phyloP scores from a whole-genome alignment of 2,888 invertebrate species.

The Scrobipalpa atriplicella region DNA sequence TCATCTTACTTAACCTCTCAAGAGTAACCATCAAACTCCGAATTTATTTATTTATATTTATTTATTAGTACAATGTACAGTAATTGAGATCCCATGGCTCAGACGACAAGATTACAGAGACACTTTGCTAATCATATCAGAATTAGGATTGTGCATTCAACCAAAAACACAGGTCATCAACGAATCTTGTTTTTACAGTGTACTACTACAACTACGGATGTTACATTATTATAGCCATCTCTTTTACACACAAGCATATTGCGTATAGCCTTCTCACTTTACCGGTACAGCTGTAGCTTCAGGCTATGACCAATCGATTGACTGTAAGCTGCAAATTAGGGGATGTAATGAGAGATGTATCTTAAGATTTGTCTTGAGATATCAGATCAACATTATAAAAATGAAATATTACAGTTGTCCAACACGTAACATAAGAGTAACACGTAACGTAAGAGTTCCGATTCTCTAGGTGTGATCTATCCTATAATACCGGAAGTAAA shows the following conservation, averaged over 20 bases:
- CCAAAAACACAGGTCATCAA: background rate
- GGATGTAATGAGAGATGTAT: constrained; percentile 26
- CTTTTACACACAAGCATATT: constrained; percentile 37
- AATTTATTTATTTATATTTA: too few species aligned
- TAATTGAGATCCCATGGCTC: too few species aligned
- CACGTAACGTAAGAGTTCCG: too few species aligned
- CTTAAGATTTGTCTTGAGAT: constrained; percentile 37
- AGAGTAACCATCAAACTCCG: too few species aligned
- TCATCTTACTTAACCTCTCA: too few species aligned
- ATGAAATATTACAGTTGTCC: too few species aligned
- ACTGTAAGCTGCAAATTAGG: constrained; percentile 29
- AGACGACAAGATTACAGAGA: background rate
- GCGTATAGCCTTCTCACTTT: constrained; percentile 39
- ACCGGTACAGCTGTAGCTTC: constrained; percentile 41
- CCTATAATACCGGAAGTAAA: too few species aligned
- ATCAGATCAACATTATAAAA: too few species aligned
- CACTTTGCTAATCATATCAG: background rate
- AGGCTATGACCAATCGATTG: constrained; percentile 53
- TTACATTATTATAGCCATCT: constrained; percentile 37
- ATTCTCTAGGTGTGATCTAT: too few species aligned
- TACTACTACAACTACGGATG: background rate
- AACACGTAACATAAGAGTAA: too few species aligned
- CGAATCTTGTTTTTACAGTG: background rate
- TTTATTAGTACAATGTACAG: too few species aligned
- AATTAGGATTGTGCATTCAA: background rate